Percentiles rank a stretch among this genome's conserved stretches.
phyloP scores from a whole-genome alignment of 2,888 invertebrate species.

The Chrysolina haemoptera region DNA sequence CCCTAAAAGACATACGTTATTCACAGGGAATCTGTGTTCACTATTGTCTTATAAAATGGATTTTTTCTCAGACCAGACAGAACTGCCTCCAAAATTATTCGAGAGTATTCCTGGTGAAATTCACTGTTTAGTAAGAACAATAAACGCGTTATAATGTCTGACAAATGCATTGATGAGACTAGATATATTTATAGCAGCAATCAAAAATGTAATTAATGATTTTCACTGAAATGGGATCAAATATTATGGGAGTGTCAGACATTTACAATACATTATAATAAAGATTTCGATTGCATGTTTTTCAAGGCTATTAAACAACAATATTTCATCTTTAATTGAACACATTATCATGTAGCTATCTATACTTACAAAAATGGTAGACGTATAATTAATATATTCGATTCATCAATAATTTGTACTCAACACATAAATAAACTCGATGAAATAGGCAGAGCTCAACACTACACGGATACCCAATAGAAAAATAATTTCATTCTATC shows the following conservation, averaged over 20 bases:
- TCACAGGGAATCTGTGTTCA: too few species aligned
- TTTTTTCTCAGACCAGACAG: too few species aligned
- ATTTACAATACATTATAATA: not conserved
- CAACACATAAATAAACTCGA: not conserved
- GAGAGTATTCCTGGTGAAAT: too few species aligned
- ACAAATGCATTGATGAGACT: not conserved
- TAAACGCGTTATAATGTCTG: not conserved
- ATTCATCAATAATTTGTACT: conserved; percentile 8
- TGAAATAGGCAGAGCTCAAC: not conserved
- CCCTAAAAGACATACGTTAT: too few species aligned
- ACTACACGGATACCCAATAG: conserved; percentile 3
- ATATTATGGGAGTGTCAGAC: conserved; percentile 14
- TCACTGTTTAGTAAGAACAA: too few species aligned
- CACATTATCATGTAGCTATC: not conserved
- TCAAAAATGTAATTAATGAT: not conserved
- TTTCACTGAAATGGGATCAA: conserved; percentile 9
- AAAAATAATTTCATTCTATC: conserved; percentile 15
- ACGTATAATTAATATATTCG: conserved; percentile 14
- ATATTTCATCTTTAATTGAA: conserved; percentile 10
- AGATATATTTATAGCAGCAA: not conserved
- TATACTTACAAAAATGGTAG: not conserved
- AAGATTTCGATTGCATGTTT: not conserved
- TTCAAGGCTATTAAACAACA: conserved; percentile 17
- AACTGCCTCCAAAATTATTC: too few species aligned
- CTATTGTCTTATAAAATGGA: too few species aligned